Evolutionary conservation across 1,140 invertebrate species (phyloP).

Genomic region (Lepidostoma basale): DNA sequence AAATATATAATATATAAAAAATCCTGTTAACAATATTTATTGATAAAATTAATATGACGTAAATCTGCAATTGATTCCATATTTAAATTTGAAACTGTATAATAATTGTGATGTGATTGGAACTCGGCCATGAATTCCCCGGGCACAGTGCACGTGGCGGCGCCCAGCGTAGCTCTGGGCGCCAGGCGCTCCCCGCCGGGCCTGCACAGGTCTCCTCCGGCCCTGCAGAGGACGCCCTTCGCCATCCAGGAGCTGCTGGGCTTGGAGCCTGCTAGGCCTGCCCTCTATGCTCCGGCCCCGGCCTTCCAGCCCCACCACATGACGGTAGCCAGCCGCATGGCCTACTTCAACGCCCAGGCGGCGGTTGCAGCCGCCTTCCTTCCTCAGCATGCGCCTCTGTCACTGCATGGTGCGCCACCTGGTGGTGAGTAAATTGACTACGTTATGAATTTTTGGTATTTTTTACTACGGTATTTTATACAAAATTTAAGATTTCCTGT

Average conservation of each 20-base stretch:
- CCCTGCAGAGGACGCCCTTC: slow-evolving; percentile 86
- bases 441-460: too few species aligned
- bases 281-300: slow-evolving; percentile 54
- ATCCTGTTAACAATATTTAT: too few species aligned
- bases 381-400: slow-evolving; percentile 64
- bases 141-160: slow-evolving; percentile 45
- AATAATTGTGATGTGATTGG: slow-evolving; percentile 5
- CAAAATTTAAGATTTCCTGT: too few species aligned
- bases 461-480: too few species aligned
- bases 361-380: slow-evolving; percentile 86
- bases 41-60: too few species aligned
- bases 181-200: slow-evolving; percentile 49
- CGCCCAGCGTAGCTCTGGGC: slow-evolving; percentile 46
- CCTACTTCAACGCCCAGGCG: slow-evolving; percentile 86
- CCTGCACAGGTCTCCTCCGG: slow-evolving; percentile 49
- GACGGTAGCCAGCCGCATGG: slow-evolving; percentile 74
- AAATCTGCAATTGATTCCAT: too few species aligned
- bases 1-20: too few species aligned
- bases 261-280: slow-evolving; percentile 58
- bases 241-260: slow-evolving; percentile 90
- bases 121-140: slow-evolving; percentile 10
- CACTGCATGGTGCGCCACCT: slow-evolving; percentile 51
- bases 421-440: slow-evolving; percentile 56
- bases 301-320: slow-evolving; percentile 65
- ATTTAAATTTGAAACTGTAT: too few species aligned